Conservation (phyloP, 2,888 invertebrate species). For the Melanophora roralis region DNA sequence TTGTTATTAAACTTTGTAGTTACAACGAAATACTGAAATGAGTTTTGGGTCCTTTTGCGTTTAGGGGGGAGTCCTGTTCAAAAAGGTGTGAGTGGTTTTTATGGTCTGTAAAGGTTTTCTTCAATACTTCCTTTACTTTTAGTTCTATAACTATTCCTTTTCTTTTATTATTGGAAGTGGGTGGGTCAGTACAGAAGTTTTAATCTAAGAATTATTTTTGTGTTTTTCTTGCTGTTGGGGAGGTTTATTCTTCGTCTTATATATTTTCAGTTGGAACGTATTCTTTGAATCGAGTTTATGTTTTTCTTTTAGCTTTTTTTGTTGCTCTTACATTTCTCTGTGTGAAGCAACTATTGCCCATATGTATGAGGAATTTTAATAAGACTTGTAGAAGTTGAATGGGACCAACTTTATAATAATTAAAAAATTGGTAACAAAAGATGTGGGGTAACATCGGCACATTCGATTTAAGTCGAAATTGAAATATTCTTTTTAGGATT, state of each 20-base stretch:
- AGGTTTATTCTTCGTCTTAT: conserved; percentile 9
- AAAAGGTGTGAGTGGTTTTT: neutral
- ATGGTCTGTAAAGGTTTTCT: neutral
- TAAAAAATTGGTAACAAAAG: too few species aligned
- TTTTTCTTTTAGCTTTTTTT: neutral
- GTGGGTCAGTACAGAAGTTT: conserved; percentile 51
- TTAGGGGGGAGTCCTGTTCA: neutral
- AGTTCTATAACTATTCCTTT: conserved; percentile 40
- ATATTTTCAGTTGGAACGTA: neutral
- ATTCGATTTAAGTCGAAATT: too few species aligned
- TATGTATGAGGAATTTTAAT: conserved; percentile 21
- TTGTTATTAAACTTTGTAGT: conserved; percentile 45
- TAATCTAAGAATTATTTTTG: conserved; percentile 27
- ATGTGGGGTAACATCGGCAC: too few species aligned
- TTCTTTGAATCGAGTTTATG: neutral
- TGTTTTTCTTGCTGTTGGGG: neutral
- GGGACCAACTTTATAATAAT: conserved; percentile 14
- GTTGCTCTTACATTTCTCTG: neutral
- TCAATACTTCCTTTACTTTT: conserved; percentile 4
- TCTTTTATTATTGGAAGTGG: conserved; percentile 29
- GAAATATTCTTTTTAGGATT: too few species aligned
- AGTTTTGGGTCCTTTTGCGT: neutral
- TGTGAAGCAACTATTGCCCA: neutral
- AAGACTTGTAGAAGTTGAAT: neutral
- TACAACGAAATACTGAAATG: conserved; percentile 12